These are phyloP conservation scores for Chauna torquata DNA, from an alignment of 2,113 vertebrate genomes.

Conservation along the genomic window DNA sequence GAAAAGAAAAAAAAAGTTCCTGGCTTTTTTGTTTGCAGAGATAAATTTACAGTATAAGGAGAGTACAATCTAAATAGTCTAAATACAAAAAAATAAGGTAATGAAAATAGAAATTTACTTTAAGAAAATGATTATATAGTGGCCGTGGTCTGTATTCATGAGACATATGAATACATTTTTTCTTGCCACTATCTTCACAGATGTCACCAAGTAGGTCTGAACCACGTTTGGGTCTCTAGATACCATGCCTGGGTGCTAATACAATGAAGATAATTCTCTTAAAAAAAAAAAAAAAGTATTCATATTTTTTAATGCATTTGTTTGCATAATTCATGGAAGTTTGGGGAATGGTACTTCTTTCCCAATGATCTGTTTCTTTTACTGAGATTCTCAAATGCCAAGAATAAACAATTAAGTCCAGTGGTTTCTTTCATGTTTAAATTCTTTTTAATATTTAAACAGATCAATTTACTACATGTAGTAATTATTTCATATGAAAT, in stretches of 20 bases:
- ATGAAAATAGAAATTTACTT: neutral
- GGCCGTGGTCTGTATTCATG: accelerated
- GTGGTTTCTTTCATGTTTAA: neutral
- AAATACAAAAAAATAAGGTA: neutral
- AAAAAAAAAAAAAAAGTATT: neutral
- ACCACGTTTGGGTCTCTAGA: neutral
- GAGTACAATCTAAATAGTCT: neutral
- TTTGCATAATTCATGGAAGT: neutral
- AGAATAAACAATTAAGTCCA: neutral
- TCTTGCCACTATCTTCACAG: neutral
- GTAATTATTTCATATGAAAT: neutral
- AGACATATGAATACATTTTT: neutral
- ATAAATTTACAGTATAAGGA: neutral
- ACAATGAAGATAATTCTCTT: neutral
- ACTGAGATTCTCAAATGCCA: neutral
- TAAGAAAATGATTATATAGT: neutral
- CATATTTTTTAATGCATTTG: neutral
- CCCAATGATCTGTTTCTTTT: neutral
- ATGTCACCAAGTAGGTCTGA: neutral
- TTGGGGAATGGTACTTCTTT: neutral
- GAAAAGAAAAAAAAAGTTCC: neutral
- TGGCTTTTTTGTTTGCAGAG: accelerated
- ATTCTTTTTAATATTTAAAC: neutral
- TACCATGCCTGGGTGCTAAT: neutral
- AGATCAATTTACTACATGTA: neutral